Evolutionary conservation across 2,797 vertebrate species (phyloP).

Genomic region (Anguilla marmorata): DNA sequence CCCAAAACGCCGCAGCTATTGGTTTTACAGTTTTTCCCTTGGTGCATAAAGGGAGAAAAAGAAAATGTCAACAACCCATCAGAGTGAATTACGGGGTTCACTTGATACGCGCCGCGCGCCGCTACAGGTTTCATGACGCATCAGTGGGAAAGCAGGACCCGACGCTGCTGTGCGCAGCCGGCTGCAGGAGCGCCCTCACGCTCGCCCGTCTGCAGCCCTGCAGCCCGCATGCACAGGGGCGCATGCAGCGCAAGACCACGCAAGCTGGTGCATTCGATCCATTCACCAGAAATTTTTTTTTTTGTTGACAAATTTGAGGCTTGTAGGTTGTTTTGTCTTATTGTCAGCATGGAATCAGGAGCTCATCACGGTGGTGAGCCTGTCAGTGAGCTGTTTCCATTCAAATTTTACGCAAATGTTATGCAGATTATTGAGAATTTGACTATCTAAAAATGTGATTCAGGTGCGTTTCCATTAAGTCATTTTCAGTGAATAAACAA

Average conservation of each 20-base stretch:
- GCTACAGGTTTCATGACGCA: not conserved
- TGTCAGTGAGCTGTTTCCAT: not conserved
- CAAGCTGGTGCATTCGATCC: not conserved
- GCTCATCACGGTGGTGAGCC: not conserved
- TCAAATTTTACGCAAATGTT: not conserved
- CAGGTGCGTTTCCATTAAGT: not conserved
- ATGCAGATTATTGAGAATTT: not conserved
- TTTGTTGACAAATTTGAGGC: not conserved
- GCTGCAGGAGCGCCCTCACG: not conserved
- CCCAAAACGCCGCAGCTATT: not conserved
- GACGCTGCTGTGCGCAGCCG: not conserved
- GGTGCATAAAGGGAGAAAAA: not conserved
- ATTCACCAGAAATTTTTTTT: not conserved
- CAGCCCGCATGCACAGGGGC: not conserved
- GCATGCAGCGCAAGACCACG: not conserved
- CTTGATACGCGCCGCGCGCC: not conserved
- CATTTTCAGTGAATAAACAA: not conserved
- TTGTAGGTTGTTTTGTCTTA: not conserved
- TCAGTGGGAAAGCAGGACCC: not conserved
- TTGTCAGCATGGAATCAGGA: not conserved
- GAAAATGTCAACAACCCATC: conserved; percentile 4
- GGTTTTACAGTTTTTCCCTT: not conserved
- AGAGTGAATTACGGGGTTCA: conserved; percentile 1
- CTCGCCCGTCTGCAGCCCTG: not conserved
- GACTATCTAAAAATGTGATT: not conserved